A percentile compares a stretch with the other conserved stretches of the same genome.
Conservation (phyloP, 2,113 vertebrate genomes). For the Passer montanus region DNA sequence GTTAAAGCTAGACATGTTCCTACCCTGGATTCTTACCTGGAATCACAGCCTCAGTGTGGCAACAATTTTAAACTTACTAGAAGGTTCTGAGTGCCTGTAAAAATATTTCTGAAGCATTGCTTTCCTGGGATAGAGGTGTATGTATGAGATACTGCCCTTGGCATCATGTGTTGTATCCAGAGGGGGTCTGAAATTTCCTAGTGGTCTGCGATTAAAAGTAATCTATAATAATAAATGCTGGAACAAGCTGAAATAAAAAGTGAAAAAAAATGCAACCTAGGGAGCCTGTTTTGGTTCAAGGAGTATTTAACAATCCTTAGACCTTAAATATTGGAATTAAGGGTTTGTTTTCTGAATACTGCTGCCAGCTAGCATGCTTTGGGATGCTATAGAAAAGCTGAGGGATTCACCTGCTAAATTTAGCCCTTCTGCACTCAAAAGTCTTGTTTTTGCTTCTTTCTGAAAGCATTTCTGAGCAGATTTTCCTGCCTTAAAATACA, state of each 20-base stretch:
- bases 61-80: neutral
- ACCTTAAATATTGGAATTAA: neutral
- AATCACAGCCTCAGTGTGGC: neutral
- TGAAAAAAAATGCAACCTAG: neutral
- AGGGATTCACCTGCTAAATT: conserved; percentile 31
- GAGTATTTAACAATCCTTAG: neutral
- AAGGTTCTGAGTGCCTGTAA: neutral
- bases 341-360: neutral
- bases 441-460: neutral
- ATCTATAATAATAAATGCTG: neutral
- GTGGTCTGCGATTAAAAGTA: neutral
- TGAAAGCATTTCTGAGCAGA: neutral
- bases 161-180: neutral
- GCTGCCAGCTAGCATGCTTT: neutral
- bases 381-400: neutral
- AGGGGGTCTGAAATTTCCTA: neutral
- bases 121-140: neutral
- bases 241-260: neutral
- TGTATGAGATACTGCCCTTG: neutral
- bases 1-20: neutral
- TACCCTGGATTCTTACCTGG: neutral
- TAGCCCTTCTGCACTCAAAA: neutral
- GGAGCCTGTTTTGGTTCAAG: neutral
- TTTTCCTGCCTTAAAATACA: neutral
- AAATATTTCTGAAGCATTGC: neutral